phyloP scores from a whole-genome alignment of 1,140 invertebrate species.

The Drosophila saltans region DNA sequence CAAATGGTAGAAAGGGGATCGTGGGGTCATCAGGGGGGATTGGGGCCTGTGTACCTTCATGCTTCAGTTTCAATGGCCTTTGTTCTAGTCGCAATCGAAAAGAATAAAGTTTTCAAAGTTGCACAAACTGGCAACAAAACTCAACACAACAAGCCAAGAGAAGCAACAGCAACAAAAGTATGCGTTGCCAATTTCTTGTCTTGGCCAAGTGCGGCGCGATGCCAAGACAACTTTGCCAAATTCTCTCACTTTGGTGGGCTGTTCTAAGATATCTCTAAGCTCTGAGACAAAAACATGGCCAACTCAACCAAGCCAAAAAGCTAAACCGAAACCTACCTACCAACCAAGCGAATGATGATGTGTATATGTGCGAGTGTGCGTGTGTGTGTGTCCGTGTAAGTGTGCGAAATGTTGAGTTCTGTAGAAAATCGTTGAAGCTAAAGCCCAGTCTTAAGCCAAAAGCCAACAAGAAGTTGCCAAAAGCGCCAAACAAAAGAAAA shows the following conservation, averaged over 20 bases:
- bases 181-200: conserved; percentile 52
- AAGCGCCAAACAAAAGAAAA: conserved; percentile 55
- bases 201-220: conserved; percentile 51
- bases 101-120: conserved; percentile 71
- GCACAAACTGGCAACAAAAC: conserved; percentile 50
- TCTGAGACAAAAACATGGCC: conserved; percentile 40
- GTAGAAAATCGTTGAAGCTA: conserved; percentile 57
- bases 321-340: conserved; percentile 1
- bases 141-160: conserved; percentile 31
- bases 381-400: background rate
- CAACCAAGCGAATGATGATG: background rate
- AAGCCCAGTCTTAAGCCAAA: conserved; percentile 75
- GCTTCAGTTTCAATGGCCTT: conserved; percentile 37
- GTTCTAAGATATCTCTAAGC: conserved; percentile 43
- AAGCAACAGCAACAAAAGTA: conserved; percentile 13
- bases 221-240: conserved; percentile 48
- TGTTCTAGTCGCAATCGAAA: conserved; percentile 60
- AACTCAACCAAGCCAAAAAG: conserved; percentile 17
- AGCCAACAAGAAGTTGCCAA: conserved; percentile 72
- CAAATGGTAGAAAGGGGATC: conserved; percentile 14
- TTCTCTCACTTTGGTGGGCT: conserved; percentile 38
- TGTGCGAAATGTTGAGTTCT: conserved; percentile 43
- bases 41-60: conserved; percentile 12
- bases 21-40: background rate
- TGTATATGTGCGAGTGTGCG: too few relatives aligned